Conservation (phyloP, 2,797 vertebrate genomes). For the Limnodromus scolopaceus region DNA sequence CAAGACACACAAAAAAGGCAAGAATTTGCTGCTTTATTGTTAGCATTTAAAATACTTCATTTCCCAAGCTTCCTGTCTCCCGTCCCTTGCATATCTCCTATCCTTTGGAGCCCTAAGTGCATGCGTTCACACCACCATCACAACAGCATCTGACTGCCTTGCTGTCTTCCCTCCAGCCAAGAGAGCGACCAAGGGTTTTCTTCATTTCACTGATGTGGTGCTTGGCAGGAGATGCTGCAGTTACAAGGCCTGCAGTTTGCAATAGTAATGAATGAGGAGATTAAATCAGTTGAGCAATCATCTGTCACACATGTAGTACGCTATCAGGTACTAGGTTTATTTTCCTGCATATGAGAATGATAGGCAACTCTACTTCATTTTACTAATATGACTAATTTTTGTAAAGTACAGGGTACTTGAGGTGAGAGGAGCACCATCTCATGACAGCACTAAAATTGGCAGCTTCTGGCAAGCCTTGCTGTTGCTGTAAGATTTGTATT, state of each 20-base stretch:
- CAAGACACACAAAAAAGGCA: background rate
- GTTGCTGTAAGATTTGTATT: background rate
- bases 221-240: background rate
- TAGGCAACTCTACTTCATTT: background rate
- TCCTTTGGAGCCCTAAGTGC: background rate
- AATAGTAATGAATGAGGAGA: background rate
- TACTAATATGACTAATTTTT: slow-evolving; percentile 21
- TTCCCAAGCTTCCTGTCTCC: background rate
- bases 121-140: background rate
- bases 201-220: background rate
- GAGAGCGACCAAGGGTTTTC: background rate
- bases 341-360: background rate
- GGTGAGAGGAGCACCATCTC: background rate
- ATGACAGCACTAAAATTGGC: background rate
- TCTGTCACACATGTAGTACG: background rate
- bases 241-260: slow-evolving; percentile 8
- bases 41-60: background rate
- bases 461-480: background rate
- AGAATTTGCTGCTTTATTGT: background rate
- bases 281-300: background rate
- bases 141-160: background rate
- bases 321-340: background rate
- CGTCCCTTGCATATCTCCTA: background rate
- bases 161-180: background rate
- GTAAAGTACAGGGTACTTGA: background rate